These are phyloP conservation scores for Melitaea athalia DNA, from an alignment of 2,888 invertebrate genomes.

Conservation along the genomic window DNA sequence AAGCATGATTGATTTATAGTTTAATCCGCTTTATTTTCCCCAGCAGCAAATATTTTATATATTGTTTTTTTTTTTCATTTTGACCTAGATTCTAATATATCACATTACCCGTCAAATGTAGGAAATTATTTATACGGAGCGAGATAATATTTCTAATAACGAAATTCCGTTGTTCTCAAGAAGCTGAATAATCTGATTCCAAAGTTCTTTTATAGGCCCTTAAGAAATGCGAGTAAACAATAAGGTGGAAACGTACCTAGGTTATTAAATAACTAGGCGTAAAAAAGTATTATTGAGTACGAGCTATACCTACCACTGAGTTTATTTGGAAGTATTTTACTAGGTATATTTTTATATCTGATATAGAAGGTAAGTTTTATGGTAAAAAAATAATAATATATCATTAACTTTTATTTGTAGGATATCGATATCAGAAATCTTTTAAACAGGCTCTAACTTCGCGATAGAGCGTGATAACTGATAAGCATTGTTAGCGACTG, in stretches of 20 bases:
- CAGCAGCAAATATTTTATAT: not conserved
- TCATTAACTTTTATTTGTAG: too few relatives aligned
- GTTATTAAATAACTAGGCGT: not conserved
- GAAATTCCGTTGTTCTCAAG: conserved; percentile 2
- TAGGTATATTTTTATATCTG: too few relatives aligned
- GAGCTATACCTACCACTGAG: not conserved
- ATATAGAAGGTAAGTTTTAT: too few relatives aligned
- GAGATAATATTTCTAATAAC: not conserved
- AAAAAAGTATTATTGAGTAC: not conserved
- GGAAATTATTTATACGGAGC: not conserved
- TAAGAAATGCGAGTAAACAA: conserved; percentile 4
- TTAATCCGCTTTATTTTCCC: not conserved
- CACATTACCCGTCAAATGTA: not conserved
- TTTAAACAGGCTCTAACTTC: too few relatives aligned
- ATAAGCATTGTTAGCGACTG: too few relatives aligned
- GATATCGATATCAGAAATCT: too few relatives aligned
- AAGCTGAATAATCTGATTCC: conserved; percentile 5
- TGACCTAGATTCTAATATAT: not conserved
- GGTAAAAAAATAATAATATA: too few relatives aligned
- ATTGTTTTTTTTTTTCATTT: not conserved
- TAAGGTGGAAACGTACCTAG: not conserved
- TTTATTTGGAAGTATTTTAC: too few relatives aligned
- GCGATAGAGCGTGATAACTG: too few relatives aligned
- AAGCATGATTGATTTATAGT: conserved; percentile 3
- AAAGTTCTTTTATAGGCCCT: not conserved